A percentile compares a stretch with the other conserved stretches of the same genome.
Evolutionary conservation across 2,797 vertebrate species (phyloP).

Genomic region (Arnoldichthys spilopterus): DNA sequence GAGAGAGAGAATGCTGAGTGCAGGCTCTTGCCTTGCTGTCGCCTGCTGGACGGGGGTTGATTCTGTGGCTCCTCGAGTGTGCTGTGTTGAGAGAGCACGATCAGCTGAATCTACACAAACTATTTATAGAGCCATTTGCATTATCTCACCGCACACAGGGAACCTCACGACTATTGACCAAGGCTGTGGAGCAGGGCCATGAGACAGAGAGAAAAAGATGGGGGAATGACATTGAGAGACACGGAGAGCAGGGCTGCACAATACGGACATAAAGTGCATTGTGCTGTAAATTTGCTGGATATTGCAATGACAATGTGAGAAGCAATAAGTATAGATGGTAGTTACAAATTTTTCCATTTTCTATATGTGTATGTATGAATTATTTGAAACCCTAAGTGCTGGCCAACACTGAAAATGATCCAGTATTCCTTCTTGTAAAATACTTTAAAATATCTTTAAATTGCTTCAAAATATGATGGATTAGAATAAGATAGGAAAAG

Average conservation of each 20-base stretch:
- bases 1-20: conserved; percentile 3
- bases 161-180: conserved; percentile 71
- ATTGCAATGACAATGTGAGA: not conserved
- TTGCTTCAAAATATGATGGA: no score
- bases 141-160: conserved; percentile 71
- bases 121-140: conserved; percentile 84
- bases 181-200: conserved; percentile 46
- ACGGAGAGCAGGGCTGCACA: conserved; percentile 37
- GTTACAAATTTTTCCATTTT: no score
- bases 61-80: conserved; percentile 51
- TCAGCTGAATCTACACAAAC: conserved; percentile 75
- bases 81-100: conserved; percentile 69
- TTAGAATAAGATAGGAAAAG: no score
- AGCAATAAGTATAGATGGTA: not conserved
- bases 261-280: not conserved
- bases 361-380: no score
- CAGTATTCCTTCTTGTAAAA: no score
- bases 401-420: no score
- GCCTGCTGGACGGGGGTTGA: conserved; percentile 4
- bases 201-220: not conserved
- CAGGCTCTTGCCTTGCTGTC: not conserved
- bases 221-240: conserved; percentile 28
- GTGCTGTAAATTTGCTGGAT: not conserved
- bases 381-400: no score
- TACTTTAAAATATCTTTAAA: no score